These are phyloP conservation scores for Marmota flaviventris DNA, from an alignment of 2,113 vertebrate species.

Conservation along the genomic window DNA sequence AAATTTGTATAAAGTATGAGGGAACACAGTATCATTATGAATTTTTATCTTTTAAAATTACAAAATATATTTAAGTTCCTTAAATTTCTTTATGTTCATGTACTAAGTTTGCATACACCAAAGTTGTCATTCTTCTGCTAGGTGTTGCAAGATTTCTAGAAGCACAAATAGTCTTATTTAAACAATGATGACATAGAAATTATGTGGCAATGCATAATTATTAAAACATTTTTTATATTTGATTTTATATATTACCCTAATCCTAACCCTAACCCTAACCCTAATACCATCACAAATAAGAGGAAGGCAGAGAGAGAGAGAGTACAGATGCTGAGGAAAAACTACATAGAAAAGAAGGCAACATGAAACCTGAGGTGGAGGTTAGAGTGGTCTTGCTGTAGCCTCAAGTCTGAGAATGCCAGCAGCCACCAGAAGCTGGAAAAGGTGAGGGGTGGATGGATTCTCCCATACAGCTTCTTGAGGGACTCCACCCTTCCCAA, in stretches of 20 bases:
- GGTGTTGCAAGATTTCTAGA: neutral
- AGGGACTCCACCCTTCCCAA: neutral
- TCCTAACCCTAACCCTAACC: neutral
- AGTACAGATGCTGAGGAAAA: neutral
- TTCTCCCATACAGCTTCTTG: neutral
- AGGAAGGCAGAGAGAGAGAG: neutral
- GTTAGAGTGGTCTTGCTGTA: neutral
- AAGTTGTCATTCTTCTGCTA: neutral
- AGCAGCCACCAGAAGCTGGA: neutral
- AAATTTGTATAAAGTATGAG: neutral
- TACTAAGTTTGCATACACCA: neutral
- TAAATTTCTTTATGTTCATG: neutral
- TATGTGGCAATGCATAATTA: neutral
- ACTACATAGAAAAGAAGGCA: neutral
- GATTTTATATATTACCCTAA: neutral
- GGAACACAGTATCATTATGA: neutral
- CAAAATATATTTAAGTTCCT: neutral
- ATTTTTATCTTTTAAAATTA: neutral
- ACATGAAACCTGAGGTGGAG: neutral
- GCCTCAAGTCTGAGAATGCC: neutral
- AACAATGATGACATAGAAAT: neutral
- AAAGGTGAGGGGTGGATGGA: neutral
- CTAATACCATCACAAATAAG: neutral
- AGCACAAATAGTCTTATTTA: neutral
- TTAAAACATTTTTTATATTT: neutral